Evolutionary conservation across 2,113 vertebrate genomes (phyloP).

Genomic region (Phaethornis superciliosus): DNA sequence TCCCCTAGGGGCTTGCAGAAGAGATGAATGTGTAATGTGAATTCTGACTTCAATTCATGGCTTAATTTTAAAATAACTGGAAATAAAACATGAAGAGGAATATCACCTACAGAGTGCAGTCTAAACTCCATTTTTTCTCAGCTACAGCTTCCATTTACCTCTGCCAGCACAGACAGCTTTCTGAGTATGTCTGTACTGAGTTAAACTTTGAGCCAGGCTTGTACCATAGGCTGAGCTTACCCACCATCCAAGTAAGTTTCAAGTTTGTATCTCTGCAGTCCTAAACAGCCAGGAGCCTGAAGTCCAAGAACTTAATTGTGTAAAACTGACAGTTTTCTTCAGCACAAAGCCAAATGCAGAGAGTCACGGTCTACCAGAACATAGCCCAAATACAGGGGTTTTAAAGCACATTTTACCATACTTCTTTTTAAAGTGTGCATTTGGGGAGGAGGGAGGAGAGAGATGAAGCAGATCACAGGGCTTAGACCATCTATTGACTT

Average conservation of each 20-base stretch:
- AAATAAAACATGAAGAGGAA: constrained; percentile 58
- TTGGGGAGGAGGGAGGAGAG: neutral
- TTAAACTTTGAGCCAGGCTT: neutral
- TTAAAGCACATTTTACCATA: neutral
- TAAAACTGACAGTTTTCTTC: neutral
- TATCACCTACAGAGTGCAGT: constrained; percentile 17
- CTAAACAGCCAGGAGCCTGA: neutral
- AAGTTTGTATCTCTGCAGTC: neutral
- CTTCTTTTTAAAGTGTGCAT: neutral
- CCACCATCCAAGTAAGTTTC: rapidly evolving
- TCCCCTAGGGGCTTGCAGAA: neutral
- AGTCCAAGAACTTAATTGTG: neutral
- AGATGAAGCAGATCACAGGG: neutral
- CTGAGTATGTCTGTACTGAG: neutral
- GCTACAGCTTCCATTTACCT: constrained; percentile 17
- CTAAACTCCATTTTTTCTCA: constrained; percentile 34
- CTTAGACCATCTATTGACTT: neutral
- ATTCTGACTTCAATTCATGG: constrained; percentile 34
- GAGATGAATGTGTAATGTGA: constrained; percentile 30
- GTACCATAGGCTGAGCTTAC: neutral
- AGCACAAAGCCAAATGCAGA: neutral
- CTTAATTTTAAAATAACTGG: constrained; percentile 62
- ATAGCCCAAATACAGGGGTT: neutral
- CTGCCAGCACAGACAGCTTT: neutral
- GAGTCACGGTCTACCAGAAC: neutral